Evolutionary conservation across 2,113 vertebrate species (phyloP), one percentile per base, ranked within the genome.

Genomic region (Puma concolor): DNA sequence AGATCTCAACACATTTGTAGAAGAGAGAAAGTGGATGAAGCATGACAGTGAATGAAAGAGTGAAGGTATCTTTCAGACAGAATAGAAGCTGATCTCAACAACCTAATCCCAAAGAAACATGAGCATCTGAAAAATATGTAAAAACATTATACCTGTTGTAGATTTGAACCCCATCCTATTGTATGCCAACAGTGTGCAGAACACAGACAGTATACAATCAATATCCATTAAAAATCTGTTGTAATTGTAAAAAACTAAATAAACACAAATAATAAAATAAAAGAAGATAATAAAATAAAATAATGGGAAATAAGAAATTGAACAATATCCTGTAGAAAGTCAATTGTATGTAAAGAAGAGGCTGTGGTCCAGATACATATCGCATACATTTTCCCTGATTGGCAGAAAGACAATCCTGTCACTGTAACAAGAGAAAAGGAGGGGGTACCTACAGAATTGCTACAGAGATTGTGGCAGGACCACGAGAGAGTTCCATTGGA

Each of bases 91-190:
- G 91, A 93, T 93, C 91, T 76, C 74, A 95, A 76, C 63, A 86
- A 13, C 16, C 29, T n/a, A 69, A 93, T 91, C 84, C 93, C 85
- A 95, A 82, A 95, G 91, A 97, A 52, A 93, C 95, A 21, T 38
- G 74, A 67, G 69, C 44, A 91, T 36, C 57, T 57, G 48, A 44
- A 72, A 90, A 52, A 14, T 79, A 38, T 88, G 19, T 92, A 52
- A 76, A 94, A 44, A 44, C 0, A 74, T 69, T 83, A 48, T 63
- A 14, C 48, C 31, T 64, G 33, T 91, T 86, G 66, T 97, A 79
- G 93, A 82, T n/a, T 12, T 92, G 44, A 91, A 15, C 41, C 86
- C 71, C 44, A 1, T 52, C n/a, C 52, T 82, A 21, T 29, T 76
- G 64, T 8, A 3, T 13, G 81, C 91, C 52, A 41, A 33, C 77